Conservation (phyloP, 2,888 invertebrate genomes). For the Campaea margaritaria region DNA sequence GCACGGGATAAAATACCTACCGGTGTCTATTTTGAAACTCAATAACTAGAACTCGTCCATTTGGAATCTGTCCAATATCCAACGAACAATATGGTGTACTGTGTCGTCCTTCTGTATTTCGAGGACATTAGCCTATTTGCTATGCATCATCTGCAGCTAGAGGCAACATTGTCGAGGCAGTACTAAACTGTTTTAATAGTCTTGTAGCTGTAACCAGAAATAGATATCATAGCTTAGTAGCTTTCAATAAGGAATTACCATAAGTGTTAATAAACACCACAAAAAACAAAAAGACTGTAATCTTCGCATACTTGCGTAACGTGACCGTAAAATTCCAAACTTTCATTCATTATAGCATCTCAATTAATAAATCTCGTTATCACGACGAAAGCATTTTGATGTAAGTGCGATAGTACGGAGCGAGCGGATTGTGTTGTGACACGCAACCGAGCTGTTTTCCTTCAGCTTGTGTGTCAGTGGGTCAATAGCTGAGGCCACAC, state of each 20-base stretch:
- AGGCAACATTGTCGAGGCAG: too few relatives aligned
- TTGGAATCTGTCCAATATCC: slow-evolving; percentile 78
- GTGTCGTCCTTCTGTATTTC: slow-evolving; percentile 53
- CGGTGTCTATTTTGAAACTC: slow-evolving; percentile 67
- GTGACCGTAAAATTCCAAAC: slow-evolving; percentile 23
- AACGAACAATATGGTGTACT: slow-evolving; percentile 55
- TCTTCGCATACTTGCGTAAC: slow-evolving; percentile 10
- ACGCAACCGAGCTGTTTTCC: slow-evolving; percentile 77
- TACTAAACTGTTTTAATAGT: slow-evolving; percentile 26
- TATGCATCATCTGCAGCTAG: too few relatives aligned
- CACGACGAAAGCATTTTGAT: slow-evolving; percentile 55
- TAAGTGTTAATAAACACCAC: background rate
- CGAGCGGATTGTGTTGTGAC: slow-evolving; percentile 59
- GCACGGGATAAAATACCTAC: slow-evolving; percentile 71
- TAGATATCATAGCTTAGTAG: too few relatives aligned
- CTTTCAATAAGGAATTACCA: too few relatives aligned
- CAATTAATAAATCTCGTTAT: slow-evolving; percentile 33
- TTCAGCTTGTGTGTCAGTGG: slow-evolving; percentile 80
- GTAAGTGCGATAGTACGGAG: slow-evolving; percentile 45
- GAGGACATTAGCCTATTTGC: too few relatives aligned
- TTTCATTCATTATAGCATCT: slow-evolving; percentile 32
- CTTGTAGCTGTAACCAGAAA: too few relatives aligned
- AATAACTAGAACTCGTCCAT: slow-evolving; percentile 71
- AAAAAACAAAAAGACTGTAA: background rate
- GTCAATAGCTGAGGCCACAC: slow-evolving; percentile 79